Conservation (phyloP, 2,888 invertebrate genomes). For the Elmis aenea region DNA sequence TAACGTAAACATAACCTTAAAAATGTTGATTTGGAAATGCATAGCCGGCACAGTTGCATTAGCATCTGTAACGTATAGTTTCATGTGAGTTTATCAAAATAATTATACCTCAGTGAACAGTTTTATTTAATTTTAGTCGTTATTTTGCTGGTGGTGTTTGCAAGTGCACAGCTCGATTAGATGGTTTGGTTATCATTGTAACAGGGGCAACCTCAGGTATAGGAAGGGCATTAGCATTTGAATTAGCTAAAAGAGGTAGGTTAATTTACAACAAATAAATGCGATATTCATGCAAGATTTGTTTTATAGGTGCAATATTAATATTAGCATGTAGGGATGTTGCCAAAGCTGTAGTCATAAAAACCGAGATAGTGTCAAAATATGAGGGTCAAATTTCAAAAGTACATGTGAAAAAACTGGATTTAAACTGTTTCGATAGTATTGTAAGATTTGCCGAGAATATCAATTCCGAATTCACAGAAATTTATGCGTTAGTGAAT, state of each 20-base stretch:
- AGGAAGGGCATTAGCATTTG: slow-evolving; percentile 52
- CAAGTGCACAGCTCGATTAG: slow-evolving; percentile 37
- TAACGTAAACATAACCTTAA: too few species aligned
- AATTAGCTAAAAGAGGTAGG: slow-evolving; percentile 49
- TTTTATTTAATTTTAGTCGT: slow-evolving; percentile 32
- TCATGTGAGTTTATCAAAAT: too few species aligned
- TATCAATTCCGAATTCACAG: slow-evolving; percentile 38
- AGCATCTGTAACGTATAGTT: too few species aligned
- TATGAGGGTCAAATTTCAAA: slow-evolving; percentile 16
- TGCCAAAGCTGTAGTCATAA: slow-evolving; percentile 45
- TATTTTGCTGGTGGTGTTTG: slow-evolving; percentile 44
- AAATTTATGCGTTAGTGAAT: slow-evolving; percentile 48
- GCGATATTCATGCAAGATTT: not conserved
- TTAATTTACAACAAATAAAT: too few species aligned
- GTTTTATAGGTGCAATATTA: slow-evolving; percentile 46
- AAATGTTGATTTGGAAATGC: too few species aligned
- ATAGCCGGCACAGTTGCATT: too few species aligned
- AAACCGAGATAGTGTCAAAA: slow-evolving; percentile 39
- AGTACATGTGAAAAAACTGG: slow-evolving; percentile 39
- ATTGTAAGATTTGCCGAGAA: slow-evolving; percentile 39
- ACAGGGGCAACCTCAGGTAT: slow-evolving; percentile 58
- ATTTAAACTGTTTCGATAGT: slow-evolving; percentile 42
- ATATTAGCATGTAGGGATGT: slow-evolving; percentile 54
- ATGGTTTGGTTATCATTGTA: slow-evolving; percentile 51
- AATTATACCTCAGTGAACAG: not conserved